Base-by-base conservation (phyloP, 2,113 vertebrate genomes). In the Brevimyrus niger region DNA sequence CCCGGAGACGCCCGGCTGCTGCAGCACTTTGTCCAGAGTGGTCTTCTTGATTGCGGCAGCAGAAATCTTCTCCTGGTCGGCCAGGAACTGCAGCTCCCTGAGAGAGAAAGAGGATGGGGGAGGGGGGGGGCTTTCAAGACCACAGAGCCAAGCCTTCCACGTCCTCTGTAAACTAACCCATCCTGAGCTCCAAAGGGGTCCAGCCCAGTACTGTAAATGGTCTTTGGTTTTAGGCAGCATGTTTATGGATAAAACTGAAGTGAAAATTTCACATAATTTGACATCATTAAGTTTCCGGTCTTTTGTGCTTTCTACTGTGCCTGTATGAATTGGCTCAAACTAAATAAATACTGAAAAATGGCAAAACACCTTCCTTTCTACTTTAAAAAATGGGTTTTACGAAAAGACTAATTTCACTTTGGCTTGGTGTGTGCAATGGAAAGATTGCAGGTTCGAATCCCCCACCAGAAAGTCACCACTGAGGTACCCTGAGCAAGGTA, bases 31-130 rank as follows among this genome's bases (percentile, higher is more conserved):
- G 94, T 98, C 97, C 93, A 99, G 92, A 11, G 98, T 96, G 0
- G 98, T 99, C 96, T 99, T 99, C 95, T 99, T 99, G 88, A 99
- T 97, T 86, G 98, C 97, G 8, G 97, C 97, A 0, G 97, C 93
- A 3, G 98, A 98, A 89, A 99, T 96, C 90, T 96, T 95, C 93
- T 99, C 98, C 90, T 98, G 97, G 94, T 99, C 98, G 35, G 98
- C 98, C 92, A 99, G 92, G 91, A 89, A 95, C 95, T 99, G 98
- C 85, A 99, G 96, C 92, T 99, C 97, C 93, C 98, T 99, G 92
- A 80, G n/a, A 51, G 44, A 50, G 21, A 44, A 89, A 44, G 51
- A 3, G 44, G 73, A 47, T 51, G 69, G 4, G 2, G 42, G 42
- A 1, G 42, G 55, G 53, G 47, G 5, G 48, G 6, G 19, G 38